Percentiles rank a stretch among this genome's conserved stretches.
phyloP scores from a whole-genome alignment of 2,888 invertebrate genomes.

The Cantharis lateralis region DNA sequence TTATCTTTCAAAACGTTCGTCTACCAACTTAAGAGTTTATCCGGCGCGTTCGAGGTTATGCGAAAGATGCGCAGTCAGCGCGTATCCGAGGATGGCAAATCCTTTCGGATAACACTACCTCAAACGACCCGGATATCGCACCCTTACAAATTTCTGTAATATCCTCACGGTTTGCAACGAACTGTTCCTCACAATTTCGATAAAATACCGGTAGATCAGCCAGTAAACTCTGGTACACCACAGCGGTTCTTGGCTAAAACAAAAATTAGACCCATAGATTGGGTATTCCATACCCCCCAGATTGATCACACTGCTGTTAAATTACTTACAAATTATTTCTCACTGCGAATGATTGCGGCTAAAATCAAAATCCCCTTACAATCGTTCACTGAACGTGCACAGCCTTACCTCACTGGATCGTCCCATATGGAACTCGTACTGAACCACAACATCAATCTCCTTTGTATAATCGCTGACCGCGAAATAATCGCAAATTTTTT shows the following conservation, averaged over 20 bases:
- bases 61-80: too few species aligned
- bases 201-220: constrained; percentile 74
- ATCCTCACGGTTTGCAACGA: constrained; percentile 76
- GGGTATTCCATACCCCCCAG: too few species aligned
- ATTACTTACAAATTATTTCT: constrained; percentile 1
- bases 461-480: constrained; percentile 77
- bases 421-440: constrained; percentile 72
- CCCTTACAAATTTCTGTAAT: constrained; percentile 78
- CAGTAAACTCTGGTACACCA: constrained; percentile 77
- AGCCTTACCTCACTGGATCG: constrained; percentile 58
- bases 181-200: constrained; percentile 80
- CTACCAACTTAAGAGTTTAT: not conserved
- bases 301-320: too few species aligned
- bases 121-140: not conserved
- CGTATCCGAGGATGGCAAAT: too few species aligned
- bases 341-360: not conserved
- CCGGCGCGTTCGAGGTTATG: not conserved
- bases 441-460: constrained; percentile 75
- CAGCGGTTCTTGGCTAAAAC: constrained; percentile 63
- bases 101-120: too few species aligned
- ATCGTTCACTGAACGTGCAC: not conserved
- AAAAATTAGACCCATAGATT: too few species aligned
- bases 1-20: not conserved
- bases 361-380: constrained; percentile 1
- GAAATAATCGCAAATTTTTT: constrained; percentile 77